Conservation (phyloP, 2,113 vertebrate genomes). For the Prionailurus viverrinus region DNA sequence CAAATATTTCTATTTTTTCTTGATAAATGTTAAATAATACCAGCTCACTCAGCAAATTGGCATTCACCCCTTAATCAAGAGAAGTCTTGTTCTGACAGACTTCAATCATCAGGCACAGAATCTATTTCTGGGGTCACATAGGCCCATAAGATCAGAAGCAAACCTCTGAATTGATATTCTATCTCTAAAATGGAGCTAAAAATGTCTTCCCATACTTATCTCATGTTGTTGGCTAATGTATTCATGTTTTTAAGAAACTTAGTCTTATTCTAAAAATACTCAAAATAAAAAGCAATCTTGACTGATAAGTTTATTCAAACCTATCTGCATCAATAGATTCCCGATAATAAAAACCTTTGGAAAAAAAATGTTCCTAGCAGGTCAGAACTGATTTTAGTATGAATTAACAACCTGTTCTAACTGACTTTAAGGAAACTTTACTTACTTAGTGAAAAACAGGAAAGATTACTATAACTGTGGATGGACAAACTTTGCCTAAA, state of each 20-base stretch:
- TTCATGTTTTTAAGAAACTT: constrained; percentile 40
- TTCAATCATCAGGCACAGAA: neutral
- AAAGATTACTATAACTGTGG: constrained; percentile 40
- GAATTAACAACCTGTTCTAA: constrained; percentile 69
- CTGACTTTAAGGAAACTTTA: constrained; percentile 63
- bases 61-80: constrained; percentile 26
- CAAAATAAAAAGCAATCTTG: constrained; percentile 48
- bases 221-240: neutral
- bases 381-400: constrained; percentile 76
- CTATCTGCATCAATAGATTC: neutral
- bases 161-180: neutral
- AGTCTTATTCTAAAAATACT: neutral
- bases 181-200: constrained; percentile 30
- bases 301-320: neutral
- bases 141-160: neutral
- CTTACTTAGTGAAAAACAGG: constrained; percentile 72
- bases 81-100: neutral
- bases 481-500: neutral
- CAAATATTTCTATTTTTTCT: neutral
- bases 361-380: constrained; percentile 68
- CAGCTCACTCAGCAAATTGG: neutral
- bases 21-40: constrained; percentile 24
- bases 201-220: neutral
- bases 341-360: constrained; percentile 21
- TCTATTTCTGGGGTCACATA: neutral